Percentiles rank a stretch among this genome's conserved stretches.
phyloP scores from a whole-genome alignment of 2,888 invertebrate species.

The Sipunculus nudus region DNA sequence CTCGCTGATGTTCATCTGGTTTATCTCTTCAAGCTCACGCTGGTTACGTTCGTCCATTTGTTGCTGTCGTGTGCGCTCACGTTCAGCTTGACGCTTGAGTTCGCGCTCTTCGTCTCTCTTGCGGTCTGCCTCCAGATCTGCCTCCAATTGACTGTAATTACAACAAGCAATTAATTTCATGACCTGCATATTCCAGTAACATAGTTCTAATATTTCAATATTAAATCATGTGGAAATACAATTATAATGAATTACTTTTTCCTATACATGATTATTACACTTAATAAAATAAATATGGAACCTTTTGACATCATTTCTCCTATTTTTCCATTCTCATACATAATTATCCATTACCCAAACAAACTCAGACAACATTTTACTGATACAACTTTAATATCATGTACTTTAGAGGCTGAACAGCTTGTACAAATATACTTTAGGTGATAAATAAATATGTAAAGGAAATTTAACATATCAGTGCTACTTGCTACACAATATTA shows the following conservation, averaged over 20 bases:
- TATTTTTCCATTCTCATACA: too few species aligned
- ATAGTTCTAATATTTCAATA: neutral
- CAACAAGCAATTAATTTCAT: neutral
- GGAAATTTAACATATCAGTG: too few species aligned
- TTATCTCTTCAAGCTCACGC: conserved; percentile 50
- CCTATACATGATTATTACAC: too few species aligned
- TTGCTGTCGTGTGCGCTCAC: conserved; percentile 46
- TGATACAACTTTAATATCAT: too few species aligned
- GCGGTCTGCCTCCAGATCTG: conserved; percentile 52
- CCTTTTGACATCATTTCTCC: too few species aligned
- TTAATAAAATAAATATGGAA: too few species aligned
- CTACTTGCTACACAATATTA: too few species aligned
- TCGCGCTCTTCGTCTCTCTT: conserved; percentile 50
- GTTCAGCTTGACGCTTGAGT: conserved; percentile 50
- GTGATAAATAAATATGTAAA: too few species aligned
- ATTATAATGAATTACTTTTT: neutral
- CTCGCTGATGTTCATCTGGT: conserved; percentile 38
- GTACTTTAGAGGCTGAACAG: too few species aligned
- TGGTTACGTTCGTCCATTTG: conserved; percentile 51
- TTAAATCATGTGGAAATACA: neutral
- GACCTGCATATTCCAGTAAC: neutral
- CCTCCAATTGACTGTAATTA: conserved; percentile 48
- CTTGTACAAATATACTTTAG: too few species aligned
- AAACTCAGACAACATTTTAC: too few species aligned
- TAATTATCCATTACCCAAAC: too few species aligned